Base-by-base conservation (phyloP, 2,888 invertebrate genomes). In the Cacoxenus indagator region DNA sequence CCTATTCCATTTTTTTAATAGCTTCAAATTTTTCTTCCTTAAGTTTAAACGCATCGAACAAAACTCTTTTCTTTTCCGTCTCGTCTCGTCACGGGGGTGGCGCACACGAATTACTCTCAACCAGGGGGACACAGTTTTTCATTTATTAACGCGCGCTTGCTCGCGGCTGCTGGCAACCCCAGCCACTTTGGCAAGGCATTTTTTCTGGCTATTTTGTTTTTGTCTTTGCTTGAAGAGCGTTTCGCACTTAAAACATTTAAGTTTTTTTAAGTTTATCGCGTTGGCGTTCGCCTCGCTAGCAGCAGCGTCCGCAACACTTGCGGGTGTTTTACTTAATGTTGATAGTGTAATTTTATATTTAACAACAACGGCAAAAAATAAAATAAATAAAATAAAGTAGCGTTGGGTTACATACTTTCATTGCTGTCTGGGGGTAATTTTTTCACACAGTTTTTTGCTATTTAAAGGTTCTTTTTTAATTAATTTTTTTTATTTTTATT, bases 261-360 rank as follows among this genome's bases (percentile, higher is more conserved):
- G 51, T 64, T 64, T 64, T 64, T 27, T 14, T 43, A 72, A 72
- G 48, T 37, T 37, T 37, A 11, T 2, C 37, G 37, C 37, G 37
- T 37, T 37, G 37, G 37, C 37, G 37, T 37, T 51, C 19, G 17
- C 51, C 51, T 9, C 51, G 22, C 9, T 9, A 17, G 22, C 3
- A 3, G 14, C 14, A 43, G 45, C 2, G n/a, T 43, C n/a, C 17
- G 43, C 57, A 55, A 19, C 55, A 55, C 27, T 55, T 62, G 61
- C 61, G 84, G 84, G 83, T 81, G 82, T 81, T 82, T 81, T 82
- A 78, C 82, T 74, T 84, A 82, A 82, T 82, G 84, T 81, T 81
- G 81, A 81, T 81, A 84, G 83, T 81, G 84, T 81, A 81, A 81
- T 81, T 84, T 81, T 82, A 84, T 81, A 81, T 81, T 84, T 84